Conservation (phyloP, 2,888 invertebrate species). For the Drosophila cognata region DNA sequence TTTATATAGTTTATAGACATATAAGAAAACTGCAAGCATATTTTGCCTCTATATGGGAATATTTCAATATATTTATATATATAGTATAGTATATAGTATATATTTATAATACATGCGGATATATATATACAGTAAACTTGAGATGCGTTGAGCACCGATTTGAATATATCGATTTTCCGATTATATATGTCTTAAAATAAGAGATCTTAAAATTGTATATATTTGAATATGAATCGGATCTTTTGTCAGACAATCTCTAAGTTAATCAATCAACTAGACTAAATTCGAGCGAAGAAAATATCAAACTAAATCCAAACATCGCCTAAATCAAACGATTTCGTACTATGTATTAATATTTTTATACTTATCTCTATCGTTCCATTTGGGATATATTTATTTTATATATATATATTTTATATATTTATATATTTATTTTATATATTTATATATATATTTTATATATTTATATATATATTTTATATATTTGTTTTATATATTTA, state of each 20-base stretch:
- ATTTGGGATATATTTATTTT: not conserved
- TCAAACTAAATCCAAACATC: not conserved
- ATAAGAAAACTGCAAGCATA: too few species aligned
- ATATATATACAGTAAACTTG: not conserved
- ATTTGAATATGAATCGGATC: not conserved
- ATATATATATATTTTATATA: too few species aligned
- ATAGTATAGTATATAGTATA: not conserved
- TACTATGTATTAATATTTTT: not conserved
- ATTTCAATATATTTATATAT: not conserved
- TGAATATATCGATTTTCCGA: not conserved
- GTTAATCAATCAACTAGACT: not conserved
- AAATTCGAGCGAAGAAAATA: not conserved
- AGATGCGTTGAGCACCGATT: not conserved
- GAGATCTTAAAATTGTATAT: not conserved
- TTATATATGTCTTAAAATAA: not conserved
- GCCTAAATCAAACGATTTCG: not conserved
- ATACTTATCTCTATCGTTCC: not conserved
- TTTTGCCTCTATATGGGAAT: not conserved
- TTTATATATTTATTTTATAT: too few species aligned
- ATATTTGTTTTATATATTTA: too few species aligned
- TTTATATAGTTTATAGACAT: not conserved
- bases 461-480: too few species aligned
- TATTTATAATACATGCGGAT: not conserved
- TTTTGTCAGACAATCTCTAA: not conserved
- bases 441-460: too few species aligned